Base-by-base conservation (phyloP, 30 jellyfish, hydroid and myxozoan genomes). In the Cassiopea xamachana region DNA sequence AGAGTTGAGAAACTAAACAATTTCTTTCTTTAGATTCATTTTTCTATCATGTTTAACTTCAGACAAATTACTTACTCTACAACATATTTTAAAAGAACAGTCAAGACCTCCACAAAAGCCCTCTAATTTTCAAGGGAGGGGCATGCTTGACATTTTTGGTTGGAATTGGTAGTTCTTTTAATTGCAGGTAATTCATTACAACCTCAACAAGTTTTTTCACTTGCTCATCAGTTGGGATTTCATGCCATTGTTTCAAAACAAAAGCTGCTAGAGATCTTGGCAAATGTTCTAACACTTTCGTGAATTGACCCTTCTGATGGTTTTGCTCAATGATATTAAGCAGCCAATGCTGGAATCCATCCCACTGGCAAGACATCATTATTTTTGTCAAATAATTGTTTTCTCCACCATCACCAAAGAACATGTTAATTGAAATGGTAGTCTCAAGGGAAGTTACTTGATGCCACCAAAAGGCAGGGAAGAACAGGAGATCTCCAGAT, bases 381-480 rank as follows among this genome's bases (percentile, higher is more conserved):
- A 96, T 83, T 85, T 96, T 96, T 8, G 97, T 84, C 16, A 96
- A 67, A 84, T 72, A 96, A 9, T 60, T 69, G 81, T 96, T 96
- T 0, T 90, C 74, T 1, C 99, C 99, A 15, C 89, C 77, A 83
- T 96, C 97, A 43, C 99, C 99, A 89, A 96, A 96, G 93, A 96
- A 96, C 89, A 96, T 96, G 93, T 96, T 96, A 75, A 96, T 84
- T 5, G 99, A 96, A 7, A 96, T 92, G 2, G 99, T 91, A 19
- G 92, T 86, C 75, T 83, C 97, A 27, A 84, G 78, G 1, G 98
- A 89, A 48, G 99, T 91, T 1, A 96, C 98, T 84, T 96, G 99
- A 77, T 96, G 99, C 98, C 98, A 96, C 99, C 99, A 96, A 85
- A 96, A 96, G 44, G 99, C 99, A 73, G 99, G 99, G 91, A 91